phyloP scores from a whole-genome alignment of 1,140 invertebrate genomes.

The Ruditapes philippinarum region DNA sequence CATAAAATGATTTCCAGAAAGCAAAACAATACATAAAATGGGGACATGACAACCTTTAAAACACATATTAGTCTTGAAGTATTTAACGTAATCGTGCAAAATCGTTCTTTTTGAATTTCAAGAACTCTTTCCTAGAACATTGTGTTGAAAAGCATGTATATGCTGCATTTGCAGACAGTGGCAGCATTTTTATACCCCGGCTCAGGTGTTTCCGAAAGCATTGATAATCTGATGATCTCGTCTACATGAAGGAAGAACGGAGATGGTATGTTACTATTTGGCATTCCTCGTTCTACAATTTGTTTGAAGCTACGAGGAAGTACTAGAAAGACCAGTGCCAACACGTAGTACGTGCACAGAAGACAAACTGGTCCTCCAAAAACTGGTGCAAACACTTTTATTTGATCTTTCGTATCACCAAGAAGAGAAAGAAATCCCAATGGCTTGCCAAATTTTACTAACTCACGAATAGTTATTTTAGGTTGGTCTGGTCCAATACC shows the following conservation, averaged over 20 bases:
- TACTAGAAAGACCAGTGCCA: conserved; percentile 23
- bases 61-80: neutral
- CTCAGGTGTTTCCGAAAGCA: neutral
- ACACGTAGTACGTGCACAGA: neutral
- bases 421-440: conserved; percentile 45
- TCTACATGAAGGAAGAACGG: conserved; percentile 18
- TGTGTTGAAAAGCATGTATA: conserved; percentile 32
- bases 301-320: conserved; percentile 30
- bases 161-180: neutral
- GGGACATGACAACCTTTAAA: neutral
- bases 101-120: neutral
- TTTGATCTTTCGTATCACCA: neutral
- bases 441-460: neutral
- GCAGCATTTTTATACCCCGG: conserved; percentile 22
- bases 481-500: neutral
- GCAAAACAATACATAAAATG: neutral
- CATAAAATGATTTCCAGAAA: neutral
- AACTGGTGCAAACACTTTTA: conserved; percentile 24
- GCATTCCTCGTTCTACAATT: conserved; percentile 47
- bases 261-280: neutral
- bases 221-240: neutral
- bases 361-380: conserved; percentile 29
- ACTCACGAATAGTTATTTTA: conserved; percentile 10
- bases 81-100: neutral
- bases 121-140: conserved; percentile 16